Evolutionary conservation across 2,888 invertebrate genomes (phyloP).

Genomic region (Sceliomorpha sp.): DNA sequence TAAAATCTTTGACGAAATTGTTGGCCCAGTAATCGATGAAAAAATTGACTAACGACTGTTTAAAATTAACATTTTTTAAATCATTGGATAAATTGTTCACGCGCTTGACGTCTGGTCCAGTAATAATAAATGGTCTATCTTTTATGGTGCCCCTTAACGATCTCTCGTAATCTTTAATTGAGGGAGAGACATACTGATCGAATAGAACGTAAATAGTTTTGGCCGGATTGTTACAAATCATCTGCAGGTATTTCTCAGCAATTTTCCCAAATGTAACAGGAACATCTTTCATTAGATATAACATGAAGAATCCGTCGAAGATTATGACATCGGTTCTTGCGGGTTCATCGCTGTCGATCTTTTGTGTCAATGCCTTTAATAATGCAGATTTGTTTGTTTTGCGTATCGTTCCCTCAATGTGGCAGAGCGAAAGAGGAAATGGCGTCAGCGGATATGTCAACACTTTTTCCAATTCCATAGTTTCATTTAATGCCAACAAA

Average conservation of each 20-base stretch:
- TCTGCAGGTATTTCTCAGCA: slow-evolving; percentile 62
- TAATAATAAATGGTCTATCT: slow-evolving; percentile 10
- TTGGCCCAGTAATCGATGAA: slow-evolving; percentile 38
- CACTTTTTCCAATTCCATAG: slow-evolving; percentile 54
- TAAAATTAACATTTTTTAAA: slow-evolving; percentile 56
- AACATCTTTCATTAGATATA: slow-evolving; percentile 53
- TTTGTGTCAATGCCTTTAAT: slow-evolving; percentile 61
- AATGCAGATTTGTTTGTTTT: slow-evolving; percentile 61
- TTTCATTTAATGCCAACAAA: slow-evolving; percentile 36
- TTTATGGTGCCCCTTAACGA: background rate
- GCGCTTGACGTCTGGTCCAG: slow-evolving; percentile 10
- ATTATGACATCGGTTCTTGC: slow-evolving; percentile 40
- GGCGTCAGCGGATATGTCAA: slow-evolving; percentile 57
- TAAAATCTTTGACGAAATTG: slow-evolving; percentile 32
- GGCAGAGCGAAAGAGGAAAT: slow-evolving; percentile 54
- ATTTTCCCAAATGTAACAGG: slow-evolving; percentile 66
- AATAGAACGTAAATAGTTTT: slow-evolving; percentile 52
- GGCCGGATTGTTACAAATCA: slow-evolving; percentile 49
- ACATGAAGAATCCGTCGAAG: slow-evolving; percentile 63
- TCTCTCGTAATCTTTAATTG: slow-evolving; percentile 48
- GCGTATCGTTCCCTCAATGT: slow-evolving; percentile 39
- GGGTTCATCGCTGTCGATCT: slow-evolving; percentile 62
- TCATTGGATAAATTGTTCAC: slow-evolving; percentile 11
- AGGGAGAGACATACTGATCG: slow-evolving; percentile 32
- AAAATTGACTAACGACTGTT: slow-evolving; percentile 19